Percentiles rank a stretch among this genome's conserved stretches.
Evolutionary conservation across 2,797 vertebrate genomes (phyloP).

Genomic region (Mus minutoides): DNA sequence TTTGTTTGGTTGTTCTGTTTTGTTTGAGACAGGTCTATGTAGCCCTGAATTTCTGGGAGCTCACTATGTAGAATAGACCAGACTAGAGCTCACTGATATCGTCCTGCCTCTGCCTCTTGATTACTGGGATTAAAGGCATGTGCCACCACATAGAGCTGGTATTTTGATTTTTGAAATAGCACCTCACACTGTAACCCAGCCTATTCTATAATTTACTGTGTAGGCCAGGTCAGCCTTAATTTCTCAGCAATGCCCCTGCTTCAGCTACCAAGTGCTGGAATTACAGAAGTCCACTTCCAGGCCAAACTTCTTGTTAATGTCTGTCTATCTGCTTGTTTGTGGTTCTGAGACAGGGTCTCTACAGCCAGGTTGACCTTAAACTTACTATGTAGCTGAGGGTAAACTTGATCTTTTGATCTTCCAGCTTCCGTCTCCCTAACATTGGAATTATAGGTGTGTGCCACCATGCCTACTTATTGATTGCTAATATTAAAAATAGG

Average conservation of each 20-base stretch:
- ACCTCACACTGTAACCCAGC: background rate
- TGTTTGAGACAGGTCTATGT: background rate
- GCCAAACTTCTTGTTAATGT: background rate
- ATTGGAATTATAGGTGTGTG: background rate
- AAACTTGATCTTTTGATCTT: background rate
- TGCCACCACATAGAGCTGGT: background rate
- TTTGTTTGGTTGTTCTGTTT: background rate
- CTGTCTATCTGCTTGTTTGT: background rate
- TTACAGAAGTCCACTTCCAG: background rate
- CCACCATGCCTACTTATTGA: background rate
- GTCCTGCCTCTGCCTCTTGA: background rate
- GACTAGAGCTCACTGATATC: background rate
- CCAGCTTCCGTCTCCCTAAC: background rate
- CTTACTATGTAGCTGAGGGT: background rate
- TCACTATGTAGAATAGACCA: background rate
- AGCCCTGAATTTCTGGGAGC: background rate
- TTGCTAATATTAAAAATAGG: constrained; percentile 32
- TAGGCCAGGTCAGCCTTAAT: background rate
- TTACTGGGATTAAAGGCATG: background rate
- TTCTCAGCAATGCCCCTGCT: background rate
- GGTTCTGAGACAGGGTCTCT: background rate
- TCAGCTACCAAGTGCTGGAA: background rate
- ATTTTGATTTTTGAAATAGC: background rate
- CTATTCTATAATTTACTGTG: background rate
- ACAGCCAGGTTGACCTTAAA: background rate